Percentiles rank a stretch among this genome's conserved stretches.
Evolutionary conservation across 2,888 invertebrate genomes (phyloP).

Genomic region (Stenodema calcarata): DNA sequence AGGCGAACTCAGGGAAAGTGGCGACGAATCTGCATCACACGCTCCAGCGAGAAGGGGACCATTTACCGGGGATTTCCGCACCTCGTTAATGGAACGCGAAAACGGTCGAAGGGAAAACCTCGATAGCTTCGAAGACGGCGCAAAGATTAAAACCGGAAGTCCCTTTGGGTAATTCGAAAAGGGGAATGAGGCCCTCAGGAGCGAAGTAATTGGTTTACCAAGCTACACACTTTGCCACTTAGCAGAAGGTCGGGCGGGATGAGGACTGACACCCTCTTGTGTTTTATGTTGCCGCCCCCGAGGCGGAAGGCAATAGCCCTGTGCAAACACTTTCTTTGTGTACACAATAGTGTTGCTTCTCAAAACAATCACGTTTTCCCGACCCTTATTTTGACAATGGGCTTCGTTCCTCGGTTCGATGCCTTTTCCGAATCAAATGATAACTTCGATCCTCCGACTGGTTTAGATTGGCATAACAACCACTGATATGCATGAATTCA

Average conservation of each 20-base stretch:
- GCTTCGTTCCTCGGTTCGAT: slow-evolving; percentile 1
- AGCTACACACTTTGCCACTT: slow-evolving; percentile 51
- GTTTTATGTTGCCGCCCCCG: slow-evolving; percentile 37
- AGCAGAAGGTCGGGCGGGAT: slow-evolving; percentile 6
- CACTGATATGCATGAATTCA: too few relatives aligned
- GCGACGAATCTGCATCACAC: slow-evolving; percentile 4
- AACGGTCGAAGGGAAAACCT: slow-evolving; percentile 5
- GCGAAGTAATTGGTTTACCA: slow-evolving; percentile 49
- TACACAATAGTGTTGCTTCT: slow-evolving; percentile 51
- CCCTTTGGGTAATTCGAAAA: not conserved
- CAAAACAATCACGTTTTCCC: slow-evolving; percentile 47
- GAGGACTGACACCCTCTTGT: not conserved
- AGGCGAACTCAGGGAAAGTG: not conserved
- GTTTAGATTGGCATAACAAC: too few relatives aligned
- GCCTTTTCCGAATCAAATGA: slow-evolving; percentile 23
- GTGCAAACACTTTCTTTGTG: slow-evolving; percentile 51
- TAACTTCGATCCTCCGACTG: not conserved
- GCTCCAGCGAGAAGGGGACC: not conserved
- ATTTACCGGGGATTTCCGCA: not conserved
- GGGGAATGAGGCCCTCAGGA: slow-evolving; percentile 7
- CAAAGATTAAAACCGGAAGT: slow-evolving; percentile 24
- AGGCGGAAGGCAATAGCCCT: slow-evolving; percentile 36
- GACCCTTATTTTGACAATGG: slow-evolving; percentile 39
- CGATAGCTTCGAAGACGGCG: slow-evolving; percentile 5
- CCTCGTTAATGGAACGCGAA: slow-evolving; percentile 8